A percentile compares a stretch with the other conserved stretches of the same genome.
These are phyloP conservation scores for Lutjanus campechanus DNA, from an alignment of 2,797 vertebrate species.

Conservation along the genomic window DNA sequence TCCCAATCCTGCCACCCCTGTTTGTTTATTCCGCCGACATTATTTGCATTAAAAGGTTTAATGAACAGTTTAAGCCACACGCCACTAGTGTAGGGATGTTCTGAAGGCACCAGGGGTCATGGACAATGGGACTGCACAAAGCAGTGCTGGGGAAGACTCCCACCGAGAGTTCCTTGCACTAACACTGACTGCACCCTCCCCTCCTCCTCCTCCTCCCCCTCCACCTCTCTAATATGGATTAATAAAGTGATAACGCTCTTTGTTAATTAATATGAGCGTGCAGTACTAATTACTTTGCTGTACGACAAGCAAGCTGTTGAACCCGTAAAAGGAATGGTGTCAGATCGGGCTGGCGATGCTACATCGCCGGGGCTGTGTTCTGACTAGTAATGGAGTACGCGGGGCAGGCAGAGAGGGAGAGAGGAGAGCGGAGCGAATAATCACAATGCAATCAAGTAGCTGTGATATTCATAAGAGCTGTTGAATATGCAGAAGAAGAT, in stretches of 20 bases:
- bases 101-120: slow-evolving; percentile 52
- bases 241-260: slow-evolving; percentile 96
- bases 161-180: slow-evolving; percentile 81
- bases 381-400: slow-evolving; percentile 72
- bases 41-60: slow-evolving; percentile 97
- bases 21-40: slow-evolving; percentile 98
- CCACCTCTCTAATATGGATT: slow-evolving; percentile 89
- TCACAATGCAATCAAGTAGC: slow-evolving; percentile 71
- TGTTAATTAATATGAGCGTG: slow-evolving; percentile 98
- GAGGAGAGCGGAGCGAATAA: slow-evolving; percentile 57
- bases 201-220: slow-evolving; percentile 23
- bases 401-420: slow-evolving; percentile 53
- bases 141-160: slow-evolving; percentile 84
- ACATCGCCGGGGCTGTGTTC: slow-evolving; percentile 58
- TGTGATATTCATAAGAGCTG: slow-evolving; percentile 67
- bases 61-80: slow-evolving; percentile 90
- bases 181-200: slow-evolving; percentile 44
- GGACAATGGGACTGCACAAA: slow-evolving; percentile 60
- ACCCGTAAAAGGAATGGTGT: slow-evolving; percentile 83
- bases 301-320: slow-evolving; percentile 92
- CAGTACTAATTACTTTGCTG: slow-evolving; percentile 94
- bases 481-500: slow-evolving; percentile 66
- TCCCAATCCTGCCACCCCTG: slow-evolving; percentile 91
- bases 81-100: slow-evolving; percentile 83
- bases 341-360: slow-evolving; percentile 73